These are phyloP conservation scores for Luidia sarsii DNA, from an alignment of 53 echinoderm and acorn worm genomes.

Conservation along the genomic window DNA sequence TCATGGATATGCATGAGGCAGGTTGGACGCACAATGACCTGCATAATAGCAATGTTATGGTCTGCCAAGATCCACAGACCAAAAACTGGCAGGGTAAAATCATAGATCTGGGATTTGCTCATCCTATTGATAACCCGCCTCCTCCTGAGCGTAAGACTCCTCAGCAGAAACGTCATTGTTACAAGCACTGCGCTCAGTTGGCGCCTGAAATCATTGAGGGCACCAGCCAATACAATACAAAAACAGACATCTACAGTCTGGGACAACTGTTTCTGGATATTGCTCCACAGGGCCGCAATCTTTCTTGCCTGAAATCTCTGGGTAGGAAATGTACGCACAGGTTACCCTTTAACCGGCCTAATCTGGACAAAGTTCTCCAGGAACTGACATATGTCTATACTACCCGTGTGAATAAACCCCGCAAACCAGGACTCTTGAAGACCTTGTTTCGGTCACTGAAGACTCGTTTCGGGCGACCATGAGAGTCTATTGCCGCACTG, in stretches of 20 bases:
- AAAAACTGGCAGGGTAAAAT: slow-evolving; percentile 44
- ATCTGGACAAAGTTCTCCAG: slow-evolving; percentile 19
- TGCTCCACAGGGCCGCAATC: background rate
- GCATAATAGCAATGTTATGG: slow-evolving; percentile 47
- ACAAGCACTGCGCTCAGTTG: slow-evolving; percentile 30
- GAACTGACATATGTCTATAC: slow-evolving; percentile 15
- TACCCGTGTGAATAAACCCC: background rate
- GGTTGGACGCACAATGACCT: slow-evolving; percentile 51
- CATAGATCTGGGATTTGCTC: slow-evolving; percentile 41
- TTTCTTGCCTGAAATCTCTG: slow-evolving; percentile 20
- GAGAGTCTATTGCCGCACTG: no score
- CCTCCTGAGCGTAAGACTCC: background rate
- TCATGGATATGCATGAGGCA: slow-evolving; percentile 43
- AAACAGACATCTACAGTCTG: slow-evolving; percentile 32
- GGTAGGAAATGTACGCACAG: slow-evolving; percentile 8
- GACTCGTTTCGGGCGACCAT: slow-evolving; percentile 1
- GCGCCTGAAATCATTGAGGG: slow-evolving; percentile 43
- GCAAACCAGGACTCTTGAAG: slow-evolving; percentile 1
- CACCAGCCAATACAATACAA: slow-evolving; percentile 1
- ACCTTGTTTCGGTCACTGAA: slow-evolving; percentile 14
- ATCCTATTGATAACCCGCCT: slow-evolving; percentile 32
- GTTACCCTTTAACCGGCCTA: slow-evolving; percentile 6
- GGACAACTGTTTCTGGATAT: slow-evolving; percentile 21
- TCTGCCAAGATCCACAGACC: slow-evolving; percentile 12
- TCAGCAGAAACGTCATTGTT: slow-evolving; percentile 9